Evolutionary conservation across 2,888 invertebrate species (phyloP).

Genomic region (Brachynemurus nebulosus): DNA sequence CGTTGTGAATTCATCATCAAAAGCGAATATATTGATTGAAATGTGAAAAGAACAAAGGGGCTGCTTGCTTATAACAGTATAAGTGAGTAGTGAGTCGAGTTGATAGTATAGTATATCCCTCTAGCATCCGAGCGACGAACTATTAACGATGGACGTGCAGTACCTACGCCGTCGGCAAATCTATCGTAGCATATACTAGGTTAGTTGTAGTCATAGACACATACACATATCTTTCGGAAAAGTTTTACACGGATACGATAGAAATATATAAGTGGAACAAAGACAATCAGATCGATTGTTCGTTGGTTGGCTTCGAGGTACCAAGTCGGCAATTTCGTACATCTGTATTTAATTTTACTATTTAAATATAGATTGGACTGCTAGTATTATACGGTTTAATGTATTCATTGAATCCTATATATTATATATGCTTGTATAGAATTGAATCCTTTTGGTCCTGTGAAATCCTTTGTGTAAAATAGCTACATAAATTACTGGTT

Average conservation of each 20-base stretch:
- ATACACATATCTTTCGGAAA: too few species aligned
- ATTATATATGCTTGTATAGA: too few species aligned
- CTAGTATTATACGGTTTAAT: not conserved
- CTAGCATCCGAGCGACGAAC: slow-evolving; percentile 8
- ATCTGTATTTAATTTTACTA: slow-evolving; percentile 3
- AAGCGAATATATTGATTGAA: slow-evolving; percentile 16
- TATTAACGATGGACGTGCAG: not conserved
- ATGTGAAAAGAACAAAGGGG: slow-evolving; percentile 10
- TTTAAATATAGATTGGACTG: slow-evolving; percentile 4
- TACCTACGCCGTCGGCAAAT: not conserved
- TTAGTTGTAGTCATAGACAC: too few species aligned
- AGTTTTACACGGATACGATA: too few species aligned
- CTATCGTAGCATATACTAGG: too few species aligned
- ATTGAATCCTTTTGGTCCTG: too few species aligned
- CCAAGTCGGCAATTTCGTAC: not conserved
- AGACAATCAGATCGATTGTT: too few species aligned
- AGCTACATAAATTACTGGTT: too few species aligned
- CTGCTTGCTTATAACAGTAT: too few species aligned
- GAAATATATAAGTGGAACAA: too few species aligned
- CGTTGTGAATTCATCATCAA: slow-evolving; percentile 28
- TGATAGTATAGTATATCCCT: slow-evolving; percentile 8
- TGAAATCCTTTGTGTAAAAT: too few species aligned
- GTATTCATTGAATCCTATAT: too few species aligned
- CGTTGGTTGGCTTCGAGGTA: not conserved
- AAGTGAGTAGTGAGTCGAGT: not conserved